These are phyloP conservation scores for Erpobdella octoculata DNA, from an alignment of 2,888 invertebrate species.

Conservation along the genomic window DNA sequence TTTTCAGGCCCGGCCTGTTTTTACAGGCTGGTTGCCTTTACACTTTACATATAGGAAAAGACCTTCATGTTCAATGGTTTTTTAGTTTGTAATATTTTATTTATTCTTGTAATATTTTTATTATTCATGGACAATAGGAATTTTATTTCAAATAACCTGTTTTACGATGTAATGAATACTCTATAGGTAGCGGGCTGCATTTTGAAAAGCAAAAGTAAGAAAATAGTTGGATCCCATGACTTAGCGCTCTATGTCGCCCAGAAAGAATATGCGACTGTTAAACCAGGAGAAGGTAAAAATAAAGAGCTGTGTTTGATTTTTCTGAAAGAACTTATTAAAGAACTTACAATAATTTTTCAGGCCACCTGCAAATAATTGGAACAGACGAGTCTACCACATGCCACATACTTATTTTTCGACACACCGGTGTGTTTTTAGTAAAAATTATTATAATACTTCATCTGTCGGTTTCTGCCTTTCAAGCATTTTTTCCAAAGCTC, in stretches of 20 bases:
- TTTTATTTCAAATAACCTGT: no score
- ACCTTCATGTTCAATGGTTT: no score
- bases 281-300: not conserved
- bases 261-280: not conserved
- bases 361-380: constrained; percentile 21
- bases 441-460: not conserved
- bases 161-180: no score
- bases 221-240: not conserved
- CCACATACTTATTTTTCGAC: constrained; percentile 27
- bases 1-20: no score
- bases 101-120: no score
- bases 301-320: not conserved
- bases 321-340: not conserved
- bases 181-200: no score
- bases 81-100: no score
- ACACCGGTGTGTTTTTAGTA: constrained; percentile 18
- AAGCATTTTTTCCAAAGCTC: no score
- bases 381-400: constrained; percentile 32
- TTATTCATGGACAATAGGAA: no score
- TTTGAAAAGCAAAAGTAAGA: not conserved
- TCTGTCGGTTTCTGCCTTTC: no score
- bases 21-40: no score
- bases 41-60: no score
- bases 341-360: not conserved
- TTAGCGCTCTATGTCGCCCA: not conserved